Percentiles rank a stretch among this genome's conserved stretches.
phyloP scores from a whole-genome alignment of 1,140 invertebrate genomes.

The Halesus radiatus region DNA sequence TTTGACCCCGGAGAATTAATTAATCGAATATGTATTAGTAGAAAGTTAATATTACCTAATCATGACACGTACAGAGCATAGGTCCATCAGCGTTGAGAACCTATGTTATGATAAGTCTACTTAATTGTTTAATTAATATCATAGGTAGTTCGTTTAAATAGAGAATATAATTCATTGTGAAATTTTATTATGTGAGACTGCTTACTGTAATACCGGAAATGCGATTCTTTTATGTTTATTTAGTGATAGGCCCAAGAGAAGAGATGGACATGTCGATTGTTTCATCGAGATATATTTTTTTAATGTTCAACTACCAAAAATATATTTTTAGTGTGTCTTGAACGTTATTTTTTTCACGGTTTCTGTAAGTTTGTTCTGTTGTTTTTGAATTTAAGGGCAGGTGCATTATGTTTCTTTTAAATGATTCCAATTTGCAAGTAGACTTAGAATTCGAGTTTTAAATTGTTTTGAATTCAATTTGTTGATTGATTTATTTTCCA shows the following conservation, averaged over 20 bases:
- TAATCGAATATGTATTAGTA: constrained; percentile 37
- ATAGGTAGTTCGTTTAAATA: constrained; percentile 55
- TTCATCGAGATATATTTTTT: constrained; percentile 38
- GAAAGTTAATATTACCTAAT: constrained; percentile 47
- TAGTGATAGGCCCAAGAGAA: constrained; percentile 38
- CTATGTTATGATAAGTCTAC: constrained; percentile 48
- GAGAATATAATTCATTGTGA: constrained; percentile 58
- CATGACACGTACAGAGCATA: constrained; percentile 51
- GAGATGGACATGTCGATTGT: constrained; percentile 18
- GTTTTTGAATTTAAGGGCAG: constrained; percentile 49
- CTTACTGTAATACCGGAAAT: constrained; percentile 57
- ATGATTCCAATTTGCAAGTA: constrained; percentile 24
- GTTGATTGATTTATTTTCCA: too few relatives aligned
- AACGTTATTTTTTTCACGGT: constrained; percentile 22
- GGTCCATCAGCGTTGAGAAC: constrained; percentile 47
- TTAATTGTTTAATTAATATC: constrained; percentile 55
- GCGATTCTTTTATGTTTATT: constrained; percentile 50
- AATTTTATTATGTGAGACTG: constrained; percentile 59
- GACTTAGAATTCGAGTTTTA: background rate
- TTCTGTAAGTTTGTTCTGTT: constrained; percentile 34
- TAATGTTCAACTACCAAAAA: constrained; percentile 43
- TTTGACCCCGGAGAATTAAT: constrained; percentile 52
- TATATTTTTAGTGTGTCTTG: constrained; percentile 22
- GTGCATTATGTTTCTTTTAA: constrained; percentile 48
- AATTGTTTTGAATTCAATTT: background rate